phyloP scores from a whole-genome alignment of 2,797 vertebrate genomes.

The Tapera naevia region DNA sequence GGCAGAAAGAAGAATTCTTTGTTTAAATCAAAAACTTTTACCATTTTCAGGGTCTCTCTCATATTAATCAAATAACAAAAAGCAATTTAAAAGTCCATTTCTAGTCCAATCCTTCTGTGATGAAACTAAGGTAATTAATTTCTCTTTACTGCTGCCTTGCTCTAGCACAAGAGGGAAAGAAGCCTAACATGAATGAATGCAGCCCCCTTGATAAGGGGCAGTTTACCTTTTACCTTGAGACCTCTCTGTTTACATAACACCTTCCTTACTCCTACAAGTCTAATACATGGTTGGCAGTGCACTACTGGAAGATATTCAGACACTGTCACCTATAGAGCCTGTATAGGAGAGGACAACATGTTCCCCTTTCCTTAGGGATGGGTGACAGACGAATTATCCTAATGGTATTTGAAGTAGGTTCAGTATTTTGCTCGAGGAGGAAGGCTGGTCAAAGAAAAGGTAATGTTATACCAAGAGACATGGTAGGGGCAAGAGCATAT shows the following conservation, averaged over 20 bases:
- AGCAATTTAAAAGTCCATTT: not conserved
- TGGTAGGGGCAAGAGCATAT: fast-evolving
- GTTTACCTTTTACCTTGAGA: not conserved
- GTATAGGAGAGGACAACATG: not conserved
- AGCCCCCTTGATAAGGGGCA: not conserved
- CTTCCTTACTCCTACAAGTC: not conserved
- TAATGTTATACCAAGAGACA: not conserved
- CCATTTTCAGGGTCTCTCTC: not conserved
- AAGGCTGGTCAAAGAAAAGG: not conserved
- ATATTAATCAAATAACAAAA: not conserved
- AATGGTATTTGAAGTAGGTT: not conserved
- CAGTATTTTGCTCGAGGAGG: not conserved
- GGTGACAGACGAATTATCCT: not conserved
- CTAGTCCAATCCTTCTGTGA: not conserved
- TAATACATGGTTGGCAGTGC: not conserved
- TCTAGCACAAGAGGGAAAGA: not conserved
- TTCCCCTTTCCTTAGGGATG: not conserved
- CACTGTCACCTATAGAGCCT: not conserved
- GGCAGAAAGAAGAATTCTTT: not conserved
- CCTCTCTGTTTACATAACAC: not conserved
- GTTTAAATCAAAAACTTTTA: not conserved
- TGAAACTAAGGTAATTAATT: not conserved
- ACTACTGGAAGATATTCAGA: not conserved
- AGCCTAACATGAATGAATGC: not conserved
- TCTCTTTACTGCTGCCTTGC: not conserved